phyloP scores from a whole-genome alignment of 2,888 invertebrate species.

The Emesis furor region DNA sequence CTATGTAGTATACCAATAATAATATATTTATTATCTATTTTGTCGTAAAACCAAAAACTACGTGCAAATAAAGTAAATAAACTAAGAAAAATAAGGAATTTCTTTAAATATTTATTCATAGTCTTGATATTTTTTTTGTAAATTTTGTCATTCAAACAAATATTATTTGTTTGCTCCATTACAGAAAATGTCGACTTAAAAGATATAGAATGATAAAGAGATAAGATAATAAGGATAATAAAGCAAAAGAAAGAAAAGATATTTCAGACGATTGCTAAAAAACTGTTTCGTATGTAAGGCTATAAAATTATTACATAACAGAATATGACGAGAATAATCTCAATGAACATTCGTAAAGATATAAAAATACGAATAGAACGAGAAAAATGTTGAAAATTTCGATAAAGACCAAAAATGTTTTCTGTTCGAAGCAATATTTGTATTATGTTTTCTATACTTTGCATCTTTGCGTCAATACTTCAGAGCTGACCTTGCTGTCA shows the following conservation, averaged over 20 bases:
- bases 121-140: neutral
- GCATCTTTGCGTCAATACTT: too few species aligned
- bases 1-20: neutral
- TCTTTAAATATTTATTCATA: neutral
- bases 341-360: neutral
- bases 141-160: neutral
- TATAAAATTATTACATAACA: neutral
- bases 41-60: neutral
- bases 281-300: neutral
- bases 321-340: neutral
- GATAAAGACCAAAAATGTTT: neutral
- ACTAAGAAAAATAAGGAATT: neutral
- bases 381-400: neutral
- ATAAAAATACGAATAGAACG: neutral
- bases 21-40: neutral
- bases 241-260: neutral
- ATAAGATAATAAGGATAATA: neutral
- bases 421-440: neutral
- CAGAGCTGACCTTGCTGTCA: too few species aligned
- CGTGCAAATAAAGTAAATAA: neutral
- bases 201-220: neutral
- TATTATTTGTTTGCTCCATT: neutral
- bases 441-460: neutral
- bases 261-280: neutral
- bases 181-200: neutral